A percentile compares a stretch with the other conserved stretches of the same genome.
phyloP scores from a whole-genome alignment of 2,797 vertebrate species.

The Aselliscus stoliczkanus region DNA sequence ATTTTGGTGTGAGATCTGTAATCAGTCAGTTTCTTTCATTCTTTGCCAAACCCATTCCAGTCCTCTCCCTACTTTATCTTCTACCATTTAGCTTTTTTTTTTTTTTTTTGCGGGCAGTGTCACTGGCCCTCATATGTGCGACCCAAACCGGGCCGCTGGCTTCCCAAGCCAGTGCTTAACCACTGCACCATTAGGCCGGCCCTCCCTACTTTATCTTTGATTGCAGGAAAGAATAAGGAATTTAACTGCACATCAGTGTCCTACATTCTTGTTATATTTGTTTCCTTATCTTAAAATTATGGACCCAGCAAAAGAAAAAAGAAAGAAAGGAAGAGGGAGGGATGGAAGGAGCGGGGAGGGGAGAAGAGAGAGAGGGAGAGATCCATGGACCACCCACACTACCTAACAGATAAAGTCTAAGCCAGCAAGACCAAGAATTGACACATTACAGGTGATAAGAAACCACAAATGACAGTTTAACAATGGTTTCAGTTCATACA shows the following conservation, averaged over 20 bases:
- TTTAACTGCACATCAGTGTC: not conserved
- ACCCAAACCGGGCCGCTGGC: too few relatives aligned
- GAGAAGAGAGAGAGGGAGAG: not conserved
- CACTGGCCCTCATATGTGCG: too few relatives aligned
- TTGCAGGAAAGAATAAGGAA: constrained; percentile 30
- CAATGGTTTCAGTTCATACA: not conserved
- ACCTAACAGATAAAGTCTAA: constrained; percentile 11
- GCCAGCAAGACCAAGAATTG: not conserved
- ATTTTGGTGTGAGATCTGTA: constrained; percentile 35
- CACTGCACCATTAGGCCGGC: too few relatives aligned
- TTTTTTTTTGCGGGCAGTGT: too few relatives aligned
- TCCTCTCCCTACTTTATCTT: constrained; percentile 38
- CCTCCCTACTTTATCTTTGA: constrained; percentile 42
- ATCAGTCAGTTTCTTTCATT: constrained; percentile 51
- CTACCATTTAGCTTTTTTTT: too few relatives aligned
- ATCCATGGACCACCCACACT: not conserved
- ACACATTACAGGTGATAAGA: not conserved
- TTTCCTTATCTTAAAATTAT: constrained; percentile 18
- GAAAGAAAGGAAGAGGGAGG: not conserved
- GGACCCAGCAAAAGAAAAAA: not conserved
- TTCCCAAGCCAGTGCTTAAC: too few relatives aligned
- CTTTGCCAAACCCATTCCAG: constrained; percentile 28
- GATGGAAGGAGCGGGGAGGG: not conserved
- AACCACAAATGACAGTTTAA: not conserved
- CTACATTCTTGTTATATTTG: not conserved